Base-by-base conservation (phyloP, 2,888 invertebrate genomes). In the Chloroclystis v-ata region DNA sequence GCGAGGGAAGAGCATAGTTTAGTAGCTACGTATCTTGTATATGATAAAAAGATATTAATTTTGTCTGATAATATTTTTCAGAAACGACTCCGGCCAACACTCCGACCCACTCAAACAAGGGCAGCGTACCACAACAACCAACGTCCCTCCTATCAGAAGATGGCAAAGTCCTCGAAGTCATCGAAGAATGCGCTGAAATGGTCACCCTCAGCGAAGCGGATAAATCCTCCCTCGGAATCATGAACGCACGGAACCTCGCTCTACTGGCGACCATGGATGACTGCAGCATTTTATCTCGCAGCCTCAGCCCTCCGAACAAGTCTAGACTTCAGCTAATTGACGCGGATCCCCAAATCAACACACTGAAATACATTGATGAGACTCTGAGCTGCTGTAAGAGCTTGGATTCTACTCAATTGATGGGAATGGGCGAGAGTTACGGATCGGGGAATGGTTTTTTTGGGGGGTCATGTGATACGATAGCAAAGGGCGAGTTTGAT, bases 161-260 rank as follows among this genome's bases (percentile, higher is more conserved):
- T 52, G 90, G 89, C 1, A 92, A 92, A 75, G 69, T 80, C 26
- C 81, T 93, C 61, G 92, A 92, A 56, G 91, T 90, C 8, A 92
- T 93, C 57, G 90, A 90, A 24, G 93, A 93, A 78, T 90, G 89
- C 54, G 91, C 92, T 14, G 93, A 93, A 75, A 89, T 93, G 83
- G 91, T 91, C 43, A 90, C 91, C 12, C 72, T 93, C 32, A 92
- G 91, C 52, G 90, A 90, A 20, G 79, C 75, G 7, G 87, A 85
- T 52, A 83, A 81, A 60, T 75, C 76, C 28, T 80, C 87, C 0
- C 57, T 74, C 1, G 86, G 82, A 20, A 78, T 89, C 11, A 75
- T 75, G 78, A 84, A 82, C 56, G 87, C 83, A 1, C 79, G 79
- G 59, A 89, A 89, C 63, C 78, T 85, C 56, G 90, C 88, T 28